Percentiles rank a stretch among this genome's conserved stretches.
Conservation (phyloP, 2,888 invertebrate species). For the Diarsia rubi region DNA sequence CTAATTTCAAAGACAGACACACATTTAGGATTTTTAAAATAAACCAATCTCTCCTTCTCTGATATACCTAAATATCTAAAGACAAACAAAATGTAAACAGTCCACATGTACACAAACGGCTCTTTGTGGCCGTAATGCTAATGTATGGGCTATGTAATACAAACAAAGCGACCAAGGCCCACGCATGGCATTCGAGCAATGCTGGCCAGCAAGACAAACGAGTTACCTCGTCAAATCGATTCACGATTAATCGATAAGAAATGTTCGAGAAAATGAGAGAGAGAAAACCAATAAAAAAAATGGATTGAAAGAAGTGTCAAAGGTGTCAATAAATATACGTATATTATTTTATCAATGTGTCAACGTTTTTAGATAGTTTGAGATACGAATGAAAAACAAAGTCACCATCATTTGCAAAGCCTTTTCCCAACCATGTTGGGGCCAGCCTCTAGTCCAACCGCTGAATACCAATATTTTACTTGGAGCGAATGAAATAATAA, state of each 20-base stretch:
- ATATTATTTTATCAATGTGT: neutral
- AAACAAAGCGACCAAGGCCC: slow-evolving; percentile 44
- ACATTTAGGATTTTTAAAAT: too few species aligned
- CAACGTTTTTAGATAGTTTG: too few species aligned
- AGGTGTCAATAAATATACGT: neutral
- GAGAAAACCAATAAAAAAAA: neutral
- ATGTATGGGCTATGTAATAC: slow-evolving; percentile 26
- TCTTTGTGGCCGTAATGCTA: slow-evolving; percentile 27
- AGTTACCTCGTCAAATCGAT: slow-evolving; percentile 15
- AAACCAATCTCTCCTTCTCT: too few species aligned
- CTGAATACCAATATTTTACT: too few species aligned
- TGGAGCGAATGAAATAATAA: neutral
- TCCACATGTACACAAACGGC: neutral
- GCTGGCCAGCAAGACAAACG: slow-evolving; percentile 28
- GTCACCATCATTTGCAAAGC: too few species aligned
- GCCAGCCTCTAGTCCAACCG: too few species aligned
- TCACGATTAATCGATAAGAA: slow-evolving; percentile 23
- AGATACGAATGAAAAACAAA: neutral
- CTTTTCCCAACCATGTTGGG: too few species aligned
- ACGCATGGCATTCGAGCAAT: slow-evolving; percentile 44
- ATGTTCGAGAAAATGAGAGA: slow-evolving; percentile 17
- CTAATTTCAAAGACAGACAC: too few species aligned
- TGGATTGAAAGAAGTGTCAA: neutral
- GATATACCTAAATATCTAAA: neutral
- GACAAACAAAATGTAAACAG: neutral